Evolutionary conservation across 2,113 vertebrate genomes (phyloP).

Genomic region (Oenanthe oenanthe): DNA sequence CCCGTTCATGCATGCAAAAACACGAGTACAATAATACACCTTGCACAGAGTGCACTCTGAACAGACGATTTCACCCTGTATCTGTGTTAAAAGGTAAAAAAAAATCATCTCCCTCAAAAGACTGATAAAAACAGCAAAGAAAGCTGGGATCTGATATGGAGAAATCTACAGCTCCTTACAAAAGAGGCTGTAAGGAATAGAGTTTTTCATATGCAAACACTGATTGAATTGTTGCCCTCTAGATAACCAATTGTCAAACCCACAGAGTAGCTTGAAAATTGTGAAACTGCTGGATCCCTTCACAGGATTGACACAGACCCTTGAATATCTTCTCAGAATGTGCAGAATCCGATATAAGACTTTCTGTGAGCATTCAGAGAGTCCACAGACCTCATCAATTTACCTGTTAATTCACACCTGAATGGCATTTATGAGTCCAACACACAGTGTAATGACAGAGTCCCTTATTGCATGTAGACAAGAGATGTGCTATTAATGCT

Average conservation of each 20-base stretch:
- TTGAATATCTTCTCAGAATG: not conserved
- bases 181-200: not conserved
- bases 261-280: not conserved
- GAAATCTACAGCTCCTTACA: not conserved
- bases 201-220: not conserved
- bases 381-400: not conserved
- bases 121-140: not conserved
- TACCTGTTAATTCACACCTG: not conserved
- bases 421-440: not conserved
- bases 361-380: not conserved
- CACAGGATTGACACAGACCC: not conserved
- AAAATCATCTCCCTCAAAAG: not conserved
- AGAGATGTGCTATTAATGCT: not conserved
- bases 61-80: not conserved
- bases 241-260: not conserved
- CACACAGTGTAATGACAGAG: not conserved
- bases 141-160: not conserved
- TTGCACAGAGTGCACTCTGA: not conserved
- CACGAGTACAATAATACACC: not conserved
- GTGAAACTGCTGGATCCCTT: not conserved
- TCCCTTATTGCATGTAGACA: not conserved
- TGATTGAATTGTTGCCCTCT: not conserved
- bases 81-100: not conserved
- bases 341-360: not conserved
- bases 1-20: not conserved